Conservation (phyloP, 2,888 invertebrate species). For the Eulithis testata region DNA sequence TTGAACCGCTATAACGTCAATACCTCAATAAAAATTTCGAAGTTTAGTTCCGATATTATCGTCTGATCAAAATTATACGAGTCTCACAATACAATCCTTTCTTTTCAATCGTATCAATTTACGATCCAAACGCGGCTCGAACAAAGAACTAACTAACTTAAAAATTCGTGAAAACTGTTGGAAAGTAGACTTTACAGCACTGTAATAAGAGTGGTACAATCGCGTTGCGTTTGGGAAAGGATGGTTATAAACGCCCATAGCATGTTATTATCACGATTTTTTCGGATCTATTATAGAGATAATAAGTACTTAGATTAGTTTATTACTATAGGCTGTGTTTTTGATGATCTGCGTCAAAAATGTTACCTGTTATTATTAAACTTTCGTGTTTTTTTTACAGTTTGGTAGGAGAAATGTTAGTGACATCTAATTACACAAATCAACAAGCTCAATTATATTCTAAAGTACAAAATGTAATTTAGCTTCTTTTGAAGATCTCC, state of each 20-base stretch:
- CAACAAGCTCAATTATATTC: too few species aligned
- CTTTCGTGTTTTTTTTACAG: too few species aligned
- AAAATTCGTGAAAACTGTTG: constrained; percentile 3
- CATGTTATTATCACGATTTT: constrained; percentile 55
- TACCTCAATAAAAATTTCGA: background rate
- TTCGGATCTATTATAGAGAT: constrained; percentile 54
- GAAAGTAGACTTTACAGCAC: constrained; percentile 17
- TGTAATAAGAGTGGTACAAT: constrained; percentile 16
- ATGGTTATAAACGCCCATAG: constrained; percentile 47
- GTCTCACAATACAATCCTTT: constrained; percentile 44
- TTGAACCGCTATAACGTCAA: too few species aligned
- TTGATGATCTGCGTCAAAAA: constrained; percentile 4
- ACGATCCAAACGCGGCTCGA: constrained; percentile 48
- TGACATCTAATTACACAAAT: too few species aligned
- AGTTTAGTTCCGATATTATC: constrained; percentile 22
- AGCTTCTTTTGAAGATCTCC: too few species aligned
- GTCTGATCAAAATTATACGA: constrained; percentile 45
- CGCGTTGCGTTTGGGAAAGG: constrained; percentile 27
- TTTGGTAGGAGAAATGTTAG: too few species aligned
- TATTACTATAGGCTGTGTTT: constrained; percentile 40
- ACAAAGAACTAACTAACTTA: constrained; percentile 45
- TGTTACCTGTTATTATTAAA: too few species aligned
- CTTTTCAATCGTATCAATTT: constrained; percentile 51
- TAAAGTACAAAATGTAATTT: too few species aligned
- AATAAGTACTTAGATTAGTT: constrained; percentile 49